These are phyloP conservation scores for Hydra vulgaris DNA, from an alignment of 30 jellyfish, hydroid and myxozoan species.

Conservation along the genomic window DNA sequence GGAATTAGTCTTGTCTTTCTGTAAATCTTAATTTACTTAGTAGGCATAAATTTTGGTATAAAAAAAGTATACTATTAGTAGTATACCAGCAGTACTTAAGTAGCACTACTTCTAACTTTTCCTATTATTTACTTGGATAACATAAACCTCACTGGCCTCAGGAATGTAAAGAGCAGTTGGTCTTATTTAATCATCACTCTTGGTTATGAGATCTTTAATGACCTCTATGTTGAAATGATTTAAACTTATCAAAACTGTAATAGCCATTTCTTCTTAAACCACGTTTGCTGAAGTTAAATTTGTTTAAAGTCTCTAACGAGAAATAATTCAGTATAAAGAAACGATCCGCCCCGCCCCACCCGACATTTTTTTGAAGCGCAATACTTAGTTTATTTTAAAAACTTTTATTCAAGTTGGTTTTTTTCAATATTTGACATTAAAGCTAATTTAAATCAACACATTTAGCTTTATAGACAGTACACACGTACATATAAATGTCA, in stretches of 20 bases:
- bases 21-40: no score
- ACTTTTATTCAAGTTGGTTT: no score
- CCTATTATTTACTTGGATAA: not conserved
- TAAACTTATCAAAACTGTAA: not conserved
- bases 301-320: not conserved
- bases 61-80: not conserved
- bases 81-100: no score
- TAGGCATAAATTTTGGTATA: not conserved
- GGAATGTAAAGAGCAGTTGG: not conserved
- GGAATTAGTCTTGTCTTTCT: no score
- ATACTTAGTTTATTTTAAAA: no score
- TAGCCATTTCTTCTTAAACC: not conserved
- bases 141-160: not conserved
- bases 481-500: no score
- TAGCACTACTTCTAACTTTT: not conserved
- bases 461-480: no score
- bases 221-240: not conserved
- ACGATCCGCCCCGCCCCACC: not conserved
- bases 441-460: no score
- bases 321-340: not conserved
- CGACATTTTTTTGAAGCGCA: no score
- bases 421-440: no score
- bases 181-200: not conserved
- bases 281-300: not conserved
- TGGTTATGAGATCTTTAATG: not conserved